phyloP scores from a whole-genome alignment of 2,888 invertebrate genomes.

The Stenoptilia bipunctidactyla region DNA sequence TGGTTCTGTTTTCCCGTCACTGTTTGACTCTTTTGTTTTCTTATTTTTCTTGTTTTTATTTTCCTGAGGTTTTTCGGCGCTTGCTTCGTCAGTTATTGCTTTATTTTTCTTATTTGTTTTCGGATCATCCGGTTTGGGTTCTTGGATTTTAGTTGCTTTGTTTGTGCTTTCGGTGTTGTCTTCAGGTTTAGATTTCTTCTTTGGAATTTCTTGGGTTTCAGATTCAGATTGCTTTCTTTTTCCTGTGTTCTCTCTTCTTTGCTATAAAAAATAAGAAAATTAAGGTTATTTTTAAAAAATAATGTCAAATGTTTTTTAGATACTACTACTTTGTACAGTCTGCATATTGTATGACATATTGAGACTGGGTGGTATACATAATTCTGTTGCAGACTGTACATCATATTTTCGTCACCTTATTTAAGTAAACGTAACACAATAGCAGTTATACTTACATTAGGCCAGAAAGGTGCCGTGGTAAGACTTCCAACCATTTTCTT shows the following conservation, averaged over 20 bases:
- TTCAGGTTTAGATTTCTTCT: constrained; percentile 17
- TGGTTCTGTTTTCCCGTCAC: no score
- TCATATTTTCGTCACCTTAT: neutral
- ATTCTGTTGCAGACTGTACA: no score
- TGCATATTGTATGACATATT: no score
- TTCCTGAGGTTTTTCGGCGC: constrained; percentile 4
- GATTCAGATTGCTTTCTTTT: constrained; percentile 23
- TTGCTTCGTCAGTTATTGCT: constrained; percentile 11
- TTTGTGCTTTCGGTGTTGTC: constrained; percentile 4
- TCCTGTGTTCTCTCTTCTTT: constrained; percentile 20
- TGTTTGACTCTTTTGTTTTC: no score
- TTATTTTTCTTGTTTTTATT: constrained; percentile 10
- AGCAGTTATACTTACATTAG: constrained; percentile 37
- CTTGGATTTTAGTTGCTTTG: constrained; percentile 13
- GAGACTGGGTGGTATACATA: no score
- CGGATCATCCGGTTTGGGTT: constrained; percentile 10
- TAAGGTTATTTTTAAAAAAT: neutral
- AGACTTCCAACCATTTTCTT: constrained; percentile 58
- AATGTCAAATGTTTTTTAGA: no score
- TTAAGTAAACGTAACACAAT: neutral
- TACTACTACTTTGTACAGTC: no score
- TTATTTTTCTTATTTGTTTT: constrained; percentile 11
- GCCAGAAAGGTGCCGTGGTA: constrained; percentile 32
- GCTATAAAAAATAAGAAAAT: constrained; percentile 20
- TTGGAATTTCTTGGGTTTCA: constrained; percentile 10